phyloP scores from a whole-genome alignment of 2,888 invertebrate species.

The Coecobrya sp. region DNA sequence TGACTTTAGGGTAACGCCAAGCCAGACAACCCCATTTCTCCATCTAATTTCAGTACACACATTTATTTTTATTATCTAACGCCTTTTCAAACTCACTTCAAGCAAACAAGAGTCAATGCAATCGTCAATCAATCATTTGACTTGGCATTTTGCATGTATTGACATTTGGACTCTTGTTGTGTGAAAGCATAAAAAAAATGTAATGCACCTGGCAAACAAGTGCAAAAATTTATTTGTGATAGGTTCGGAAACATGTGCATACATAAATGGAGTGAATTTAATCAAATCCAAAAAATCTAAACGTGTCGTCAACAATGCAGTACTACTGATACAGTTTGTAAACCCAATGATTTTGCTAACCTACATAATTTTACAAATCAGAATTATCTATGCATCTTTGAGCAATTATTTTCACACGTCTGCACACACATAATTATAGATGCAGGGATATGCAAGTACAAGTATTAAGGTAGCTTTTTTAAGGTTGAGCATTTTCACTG shows the following conservation, averaged over 20 bases:
- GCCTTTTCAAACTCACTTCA: not conserved
- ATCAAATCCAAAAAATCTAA: not conserved
- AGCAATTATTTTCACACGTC: not conserved
- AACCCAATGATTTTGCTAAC: not conserved
- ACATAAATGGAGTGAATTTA: not conserved
- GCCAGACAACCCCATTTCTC: slow-evolving; percentile 48
- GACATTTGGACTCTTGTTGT: slow-evolving; percentile 36
- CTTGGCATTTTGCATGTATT: not conserved
- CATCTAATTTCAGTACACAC: not conserved
- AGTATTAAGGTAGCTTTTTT: not conserved
- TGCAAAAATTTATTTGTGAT: not conserved
- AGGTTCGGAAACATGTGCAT: not conserved
- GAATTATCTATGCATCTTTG: not conserved
- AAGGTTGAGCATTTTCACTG: slow-evolving; percentile 26
- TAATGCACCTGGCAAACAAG: not conserved
- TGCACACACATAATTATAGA: not conserved
- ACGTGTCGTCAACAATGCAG: slow-evolving; percentile 5
- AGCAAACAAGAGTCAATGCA: slow-evolving; percentile 11
- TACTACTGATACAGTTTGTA: not conserved
- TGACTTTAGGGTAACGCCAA: slow-evolving; percentile 47
- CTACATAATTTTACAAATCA: slow-evolving; percentile 11
- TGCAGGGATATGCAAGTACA: not conserved
- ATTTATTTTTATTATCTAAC: slow-evolving; percentile 41
- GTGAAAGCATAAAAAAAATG: slow-evolving; percentile 3
- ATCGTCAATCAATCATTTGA: slow-evolving; percentile 74